Base-by-base conservation (phyloP, 2,888 invertebrate species). In the Aquatica leii region DNA sequence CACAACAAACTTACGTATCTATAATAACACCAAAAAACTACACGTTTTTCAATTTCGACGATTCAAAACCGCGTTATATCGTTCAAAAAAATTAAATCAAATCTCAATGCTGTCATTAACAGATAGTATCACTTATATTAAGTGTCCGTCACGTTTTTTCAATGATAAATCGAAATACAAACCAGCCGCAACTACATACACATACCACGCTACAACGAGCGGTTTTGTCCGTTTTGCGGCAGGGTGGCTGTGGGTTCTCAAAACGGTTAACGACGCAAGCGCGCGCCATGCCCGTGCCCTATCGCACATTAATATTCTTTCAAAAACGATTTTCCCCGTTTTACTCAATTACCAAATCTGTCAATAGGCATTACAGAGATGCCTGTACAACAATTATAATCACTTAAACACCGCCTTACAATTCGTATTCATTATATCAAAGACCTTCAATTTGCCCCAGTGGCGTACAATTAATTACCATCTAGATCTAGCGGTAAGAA, bases 201-300 rank as follows among this genome's bases (percentile, higher is more conserved):
- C 63, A 52, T 59, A 60, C 17, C 61, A 61, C 61, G 57, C 52
- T 43, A 41, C 50, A 31, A 37, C 41, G 57, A 60, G 58, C 63
- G 61, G 59, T 62, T 62, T 59, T 61, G 53, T 61, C 62, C 65
- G 67, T 65, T 62, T 65, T 62, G 62, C 65, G 65, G 56, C 67
- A 67, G 65, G 60, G 61, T 67, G 65, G 62, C 62, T 64, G 49
- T 58, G 57, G 57, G 18, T 43, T 43, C 43, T 18, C 14, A 43
- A 56, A 49, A 57, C 62, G 51, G 54, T 24, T 53, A 37, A 52
- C 48, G 34, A 49, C 11, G 53, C 55, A 34, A 52, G 67, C 67
- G 65, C 67, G 55, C 64, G 61, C 65, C 50, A 21, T 58, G 53
- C 35, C 40, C 52, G 34, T 53, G 53, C 53, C 53, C 46, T 37